These are phyloP conservation scores for Phenganax marumi DNA, from an alignment of 92 coral and sea anemone species.

Conservation along the genomic window DNA sequence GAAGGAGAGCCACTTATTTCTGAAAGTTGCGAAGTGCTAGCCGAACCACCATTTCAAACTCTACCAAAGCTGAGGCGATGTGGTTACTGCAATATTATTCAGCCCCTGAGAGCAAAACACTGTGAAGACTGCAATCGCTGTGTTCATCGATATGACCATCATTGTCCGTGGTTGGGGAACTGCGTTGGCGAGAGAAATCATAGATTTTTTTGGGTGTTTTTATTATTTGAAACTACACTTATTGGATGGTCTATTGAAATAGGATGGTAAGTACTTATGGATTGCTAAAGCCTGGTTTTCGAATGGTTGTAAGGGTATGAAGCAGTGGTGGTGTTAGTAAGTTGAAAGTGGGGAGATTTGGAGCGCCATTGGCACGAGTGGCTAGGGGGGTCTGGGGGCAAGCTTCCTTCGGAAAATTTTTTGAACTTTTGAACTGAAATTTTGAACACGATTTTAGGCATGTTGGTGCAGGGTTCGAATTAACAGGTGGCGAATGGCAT, in stretches of 20 bases:
- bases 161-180: slow-evolving; percentile 98
- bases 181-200: slow-evolving; percentile 99
- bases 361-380: background rate
- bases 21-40: slow-evolving; percentile 88
- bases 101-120: slow-evolving; percentile 92
- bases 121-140: slow-evolving; percentile 98
- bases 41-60: slow-evolving; percentile 85
- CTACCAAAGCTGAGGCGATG: slow-evolving; percentile 84
- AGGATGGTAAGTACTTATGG: slow-evolving; percentile 65
- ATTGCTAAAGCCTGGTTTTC: background rate
- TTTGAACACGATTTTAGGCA: no score
- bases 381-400: background rate
- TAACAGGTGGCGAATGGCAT: no score
- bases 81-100: slow-evolving; percentile 90
- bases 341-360: background rate
- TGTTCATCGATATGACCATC: slow-evolving; percentile 97
- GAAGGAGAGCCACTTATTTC: slow-evolving; percentile 63
- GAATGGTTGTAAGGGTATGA: no score
- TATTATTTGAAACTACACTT: slow-evolving; percentile 70
- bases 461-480: no score
- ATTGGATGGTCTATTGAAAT: slow-evolving; percentile 89
- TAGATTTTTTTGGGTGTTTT: slow-evolving; percentile 90
- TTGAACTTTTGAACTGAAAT: no score
- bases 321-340: background rate
- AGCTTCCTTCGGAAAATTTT: background rate